Evolutionary conservation across 1,140 invertebrate species (phyloP), one percentile per base, ranked within the genome.

Genomic region (Cecropterus lyciades): DNA sequence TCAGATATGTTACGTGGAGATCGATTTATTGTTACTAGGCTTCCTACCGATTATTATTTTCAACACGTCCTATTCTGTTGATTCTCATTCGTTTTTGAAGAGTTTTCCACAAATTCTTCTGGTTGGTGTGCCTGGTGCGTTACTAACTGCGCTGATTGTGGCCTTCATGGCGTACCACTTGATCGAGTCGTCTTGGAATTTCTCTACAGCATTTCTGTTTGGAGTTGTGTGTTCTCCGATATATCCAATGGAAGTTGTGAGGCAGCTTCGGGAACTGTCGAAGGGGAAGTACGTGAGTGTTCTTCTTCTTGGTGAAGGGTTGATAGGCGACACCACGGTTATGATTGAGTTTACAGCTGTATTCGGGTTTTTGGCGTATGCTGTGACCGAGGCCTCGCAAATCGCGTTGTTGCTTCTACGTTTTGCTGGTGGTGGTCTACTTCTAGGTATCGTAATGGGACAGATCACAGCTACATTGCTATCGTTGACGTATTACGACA

Each of bases 331-430:
- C 72, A 79, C 79, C 0, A 86, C 89, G 0, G 81, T 75, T 9
- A 91, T 91, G 87, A 89, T 91, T 10, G 85, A 79, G 30, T 91
- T 89, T 55, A 89, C 81, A 1, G 82, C 79, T 13, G 68, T 86
- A 0, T 89, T 83, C 56, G 89, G 89, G 6, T 85, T 84, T 65
- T 71, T 86, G 33, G 78, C 89, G 0, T 48, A 82, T 49, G 85
- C 89, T 20, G 17, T 89, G 7, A 82, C 78, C 0, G 52, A 74
- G 11, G 73, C 84, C 0, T 85, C 87, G 0, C 85, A 89, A 52
- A 80, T 91, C 20, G 76, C 82, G 0, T 13, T 91, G 2, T 51
- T 87, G 14, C 64, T 89, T 0, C 62, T 89, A 0, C 69, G 89
- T 3, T 91, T 79, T 45, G 84, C 83, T 10, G 85, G 85, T 0